phyloP scores from a whole-genome alignment of 2,797 vertebrate species.

The Cryptoblepharus egeriae region DNA sequence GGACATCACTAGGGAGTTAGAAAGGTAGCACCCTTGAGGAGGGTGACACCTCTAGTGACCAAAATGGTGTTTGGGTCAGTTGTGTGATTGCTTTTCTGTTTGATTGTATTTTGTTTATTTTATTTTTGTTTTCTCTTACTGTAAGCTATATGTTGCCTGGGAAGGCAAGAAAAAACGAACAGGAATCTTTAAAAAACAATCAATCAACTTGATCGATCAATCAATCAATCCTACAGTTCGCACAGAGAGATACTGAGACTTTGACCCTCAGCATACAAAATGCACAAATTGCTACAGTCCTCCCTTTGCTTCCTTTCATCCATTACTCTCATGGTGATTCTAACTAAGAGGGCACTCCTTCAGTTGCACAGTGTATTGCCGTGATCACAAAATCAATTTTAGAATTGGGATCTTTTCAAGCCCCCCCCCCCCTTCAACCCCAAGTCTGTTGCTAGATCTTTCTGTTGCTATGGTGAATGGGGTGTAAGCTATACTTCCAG shows the following conservation, averaged over 20 bases:
- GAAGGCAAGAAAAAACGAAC: too few species aligned
- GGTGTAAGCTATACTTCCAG: conserved; percentile 73
- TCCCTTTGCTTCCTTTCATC: conserved; percentile 13
- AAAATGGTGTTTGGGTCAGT: too few species aligned
- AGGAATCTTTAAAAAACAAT: too few species aligned
- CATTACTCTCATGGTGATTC: conserved; percentile 56
- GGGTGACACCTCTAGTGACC: too few species aligned
- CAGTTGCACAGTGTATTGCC: conserved; percentile 57
- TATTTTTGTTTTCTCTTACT: too few species aligned
- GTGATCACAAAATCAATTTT: conserved; percentile 78
- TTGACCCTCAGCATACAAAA: conserved; percentile 48
- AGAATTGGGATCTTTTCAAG: conserved; percentile 75
- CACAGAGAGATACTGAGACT: conserved; percentile 35
- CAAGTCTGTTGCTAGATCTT: conserved; percentile 74
- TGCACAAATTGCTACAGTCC: background rate
- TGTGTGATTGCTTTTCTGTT: too few species aligned
- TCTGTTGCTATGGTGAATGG: conserved; percentile 79
- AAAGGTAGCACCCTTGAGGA: too few species aligned
- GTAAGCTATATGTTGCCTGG: too few species aligned
- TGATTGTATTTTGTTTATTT: too few species aligned
- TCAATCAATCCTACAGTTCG: background rate
- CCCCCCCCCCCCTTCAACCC: conserved; percentile 63
- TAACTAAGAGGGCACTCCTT: conserved; percentile 56
- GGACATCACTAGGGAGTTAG: too few species aligned
- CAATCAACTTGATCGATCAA: background rate